phyloP scores from a whole-genome alignment of 2,888 invertebrate species.

The Desoria tigrina region DNA sequence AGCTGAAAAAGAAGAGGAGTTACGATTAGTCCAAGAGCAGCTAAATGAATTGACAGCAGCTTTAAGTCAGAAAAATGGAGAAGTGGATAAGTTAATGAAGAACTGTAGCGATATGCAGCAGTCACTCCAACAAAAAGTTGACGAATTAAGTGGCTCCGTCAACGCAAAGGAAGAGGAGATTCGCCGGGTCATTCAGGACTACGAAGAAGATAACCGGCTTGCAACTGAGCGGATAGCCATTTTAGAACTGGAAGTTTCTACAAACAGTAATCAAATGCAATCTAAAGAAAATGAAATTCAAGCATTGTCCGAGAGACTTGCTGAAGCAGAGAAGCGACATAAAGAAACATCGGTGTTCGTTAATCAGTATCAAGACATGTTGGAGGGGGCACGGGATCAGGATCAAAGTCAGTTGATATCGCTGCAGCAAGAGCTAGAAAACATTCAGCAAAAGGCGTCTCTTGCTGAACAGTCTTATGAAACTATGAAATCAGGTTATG shows the following conservation, averaged over 20 bases:
- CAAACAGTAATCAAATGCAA: background rate
- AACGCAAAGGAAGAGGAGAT: constrained; percentile 44
- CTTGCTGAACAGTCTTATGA: constrained; percentile 11
- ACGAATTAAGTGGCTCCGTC: constrained; percentile 36
- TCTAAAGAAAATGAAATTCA: constrained; percentile 5
- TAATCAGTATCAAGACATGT: constrained; percentile 1
- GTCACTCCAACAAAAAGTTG: constrained; percentile 41
- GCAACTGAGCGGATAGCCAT: constrained; percentile 18
- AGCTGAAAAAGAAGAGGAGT: constrained; percentile 25
- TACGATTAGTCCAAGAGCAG: constrained; percentile 20
- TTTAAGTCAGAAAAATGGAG: constrained; percentile 36
- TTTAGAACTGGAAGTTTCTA: background rate
- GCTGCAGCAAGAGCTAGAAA: constrained; percentile 14
- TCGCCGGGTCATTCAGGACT: constrained; percentile 39
- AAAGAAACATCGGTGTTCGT: constrained; percentile 9
- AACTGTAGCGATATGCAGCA: constrained; percentile 38
- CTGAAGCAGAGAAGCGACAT: constrained; percentile 21
- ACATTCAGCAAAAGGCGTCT: constrained; percentile 1
- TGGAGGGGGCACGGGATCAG: background rate
- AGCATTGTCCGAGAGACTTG: background rate
- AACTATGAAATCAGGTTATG: constrained; percentile 9
- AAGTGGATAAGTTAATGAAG: constrained; percentile 39
- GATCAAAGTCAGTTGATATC: constrained; percentile 1
- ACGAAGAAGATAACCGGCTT: constrained; percentile 37
- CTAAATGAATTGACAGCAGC: constrained; percentile 25